Conservation (phyloP, 2,797 vertebrate genomes). For the Poecilia picta region DNA sequence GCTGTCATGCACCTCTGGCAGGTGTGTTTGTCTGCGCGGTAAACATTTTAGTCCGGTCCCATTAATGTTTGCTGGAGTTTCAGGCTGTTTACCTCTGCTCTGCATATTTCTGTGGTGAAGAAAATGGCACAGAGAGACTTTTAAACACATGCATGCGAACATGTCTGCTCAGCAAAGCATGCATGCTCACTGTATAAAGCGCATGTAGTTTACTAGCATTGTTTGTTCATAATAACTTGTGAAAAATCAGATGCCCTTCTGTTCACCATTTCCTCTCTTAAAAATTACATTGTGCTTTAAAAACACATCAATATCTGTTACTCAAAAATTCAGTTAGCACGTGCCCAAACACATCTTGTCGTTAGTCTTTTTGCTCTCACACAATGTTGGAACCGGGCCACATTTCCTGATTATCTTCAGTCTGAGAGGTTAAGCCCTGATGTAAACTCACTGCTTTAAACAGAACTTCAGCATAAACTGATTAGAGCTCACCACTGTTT, state of each 20-base stretch:
- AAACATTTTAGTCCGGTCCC: constrained; percentile 19
- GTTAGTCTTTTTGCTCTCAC: background rate
- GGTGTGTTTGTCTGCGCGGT: constrained; percentile 20
- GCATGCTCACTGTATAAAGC: background rate
- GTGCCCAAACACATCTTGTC: constrained; percentile 4
- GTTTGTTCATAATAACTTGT: background rate
- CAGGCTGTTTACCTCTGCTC: constrained; percentile 2
- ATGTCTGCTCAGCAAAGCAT: background rate
- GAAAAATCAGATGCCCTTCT: background rate
- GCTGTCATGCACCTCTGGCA: constrained; percentile 15
- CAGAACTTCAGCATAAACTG: constrained; percentile 1
- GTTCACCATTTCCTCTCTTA: background rate
- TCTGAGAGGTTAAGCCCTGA: constrained; percentile 5
- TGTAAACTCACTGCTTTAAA: constrained; percentile 8
- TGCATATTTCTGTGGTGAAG: background rate
- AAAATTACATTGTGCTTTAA: background rate
- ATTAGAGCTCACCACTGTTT: background rate
- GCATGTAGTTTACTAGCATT: background rate
- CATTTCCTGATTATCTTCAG: constrained; percentile 10
- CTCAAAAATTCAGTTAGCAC: background rate
- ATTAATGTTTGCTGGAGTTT: constrained; percentile 20
- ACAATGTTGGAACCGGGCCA: constrained; percentile 1
- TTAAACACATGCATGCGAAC: background rate
- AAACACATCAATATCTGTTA: background rate
- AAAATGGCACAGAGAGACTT: background rate